These are phyloP conservation scores for Selene dorsalis DNA, from an alignment of 2,797 vertebrate species.

Conservation along the genomic window DNA sequence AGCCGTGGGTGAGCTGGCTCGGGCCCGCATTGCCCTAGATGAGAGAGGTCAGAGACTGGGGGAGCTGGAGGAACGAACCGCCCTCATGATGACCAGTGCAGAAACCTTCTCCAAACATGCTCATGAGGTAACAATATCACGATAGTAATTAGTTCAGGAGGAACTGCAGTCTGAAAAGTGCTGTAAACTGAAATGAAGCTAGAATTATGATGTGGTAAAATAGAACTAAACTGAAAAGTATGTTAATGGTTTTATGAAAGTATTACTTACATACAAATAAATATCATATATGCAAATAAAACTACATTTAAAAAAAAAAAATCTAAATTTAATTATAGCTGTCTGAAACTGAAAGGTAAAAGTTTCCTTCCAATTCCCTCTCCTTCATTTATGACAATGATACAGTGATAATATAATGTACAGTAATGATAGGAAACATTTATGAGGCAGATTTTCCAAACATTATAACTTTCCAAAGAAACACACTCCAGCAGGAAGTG, in stretches of 20 bases:
- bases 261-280: background rate
- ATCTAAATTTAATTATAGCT: too few species aligned
- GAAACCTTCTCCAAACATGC: slow-evolving; percentile 97
- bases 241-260: background rate
- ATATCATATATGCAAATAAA: too few species aligned
- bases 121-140: slow-evolving; percentile 87
- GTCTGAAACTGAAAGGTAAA: too few species aligned
- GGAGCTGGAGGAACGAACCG: slow-evolving; percentile 95
- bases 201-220: background rate
- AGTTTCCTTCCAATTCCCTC: too few species aligned
- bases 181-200: background rate
- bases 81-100: slow-evolving; percentile 96
- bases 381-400: too few species aligned
- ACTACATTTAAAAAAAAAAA: too few species aligned
- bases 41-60: slow-evolving; percentile 96
- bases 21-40: slow-evolving; percentile 93
- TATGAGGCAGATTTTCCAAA: background rate
- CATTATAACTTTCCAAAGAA: background rate
- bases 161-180: background rate
- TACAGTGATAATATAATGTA: too few species aligned
- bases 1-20: slow-evolving; percentile 91
- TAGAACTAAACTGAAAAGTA: background rate
- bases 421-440: too few species aligned
- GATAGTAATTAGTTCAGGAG: background rate
- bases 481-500: background rate